Evolutionary conservation across 1,140 invertebrate genomes (phyloP), one percentile per base, ranked within the genome.

Genomic region (Hermetia illucens): DNA sequence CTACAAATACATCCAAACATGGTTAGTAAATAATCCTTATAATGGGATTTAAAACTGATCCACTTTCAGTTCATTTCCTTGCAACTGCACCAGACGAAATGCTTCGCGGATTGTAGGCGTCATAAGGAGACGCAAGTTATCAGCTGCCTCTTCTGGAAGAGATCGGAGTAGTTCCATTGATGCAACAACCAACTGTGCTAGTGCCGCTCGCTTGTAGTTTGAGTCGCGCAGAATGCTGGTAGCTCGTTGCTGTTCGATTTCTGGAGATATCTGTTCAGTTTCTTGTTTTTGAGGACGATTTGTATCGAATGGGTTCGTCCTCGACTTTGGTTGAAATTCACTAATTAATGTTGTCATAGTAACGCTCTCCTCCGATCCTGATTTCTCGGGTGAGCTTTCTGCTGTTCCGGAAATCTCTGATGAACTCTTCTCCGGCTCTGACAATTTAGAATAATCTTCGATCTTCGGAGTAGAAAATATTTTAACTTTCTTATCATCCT

Each of bases 1-100:
- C n/a, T n/a, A n/a, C n/a, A n/a, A 89, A 89, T 31, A 85, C 78
- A 36, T 89, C 76, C 48, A 91, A 72, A 40, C 86, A 86, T 38
- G 87, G 86, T 86, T 90, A 90, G 47, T 59, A 52, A 18, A 54
- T 51, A 6, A 2, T n/a, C 6, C 1, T 20, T 20, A 31, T 18
- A 38, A 38, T 21, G 8, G 10, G 4, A 58, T 58, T 53, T 58
- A 58, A 58, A 58, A 58, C 43, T 58, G 55, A 39, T 58, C 58
- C 30, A 58, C 50, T 48, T 58, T 60, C 34, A 59, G 44, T 41
- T 58, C 57, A 33, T 60, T 60, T 27, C 55, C 57, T 46, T 60
- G 58, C 47, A 56, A 48, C 44, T 61, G 57, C 18, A 61, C 58
- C 19, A 61, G 44, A 18, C 58, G 52, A 32, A 61, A 61, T 13